These are phyloP conservation scores for Cottoperca gobio DNA, from an alignment of 2,797 vertebrate species.

Conservation along the genomic window DNA sequence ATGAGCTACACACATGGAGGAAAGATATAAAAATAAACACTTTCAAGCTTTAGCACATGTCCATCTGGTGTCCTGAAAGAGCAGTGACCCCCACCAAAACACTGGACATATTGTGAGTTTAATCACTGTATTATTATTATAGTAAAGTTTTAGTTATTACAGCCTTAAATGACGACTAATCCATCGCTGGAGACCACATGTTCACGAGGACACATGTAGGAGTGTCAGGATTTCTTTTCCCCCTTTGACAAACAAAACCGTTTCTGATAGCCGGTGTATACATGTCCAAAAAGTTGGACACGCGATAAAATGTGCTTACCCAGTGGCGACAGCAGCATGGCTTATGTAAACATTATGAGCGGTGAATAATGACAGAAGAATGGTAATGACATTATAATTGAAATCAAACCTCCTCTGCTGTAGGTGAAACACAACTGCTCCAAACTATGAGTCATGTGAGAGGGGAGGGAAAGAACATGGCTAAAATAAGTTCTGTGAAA, in stretches of 20 bases:
- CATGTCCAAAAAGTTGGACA: constrained; percentile 83
- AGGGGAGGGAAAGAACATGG: not conserved
- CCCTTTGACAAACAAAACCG: constrained; percentile 88
- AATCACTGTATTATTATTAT: not conserved
- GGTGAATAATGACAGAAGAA: constrained; percentile 85
- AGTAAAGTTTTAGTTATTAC: not conserved
- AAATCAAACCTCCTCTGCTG: constrained; percentile 66
- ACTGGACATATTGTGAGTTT: not conserved
- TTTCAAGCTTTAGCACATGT: constrained; percentile 49
- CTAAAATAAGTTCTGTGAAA: not conserved
- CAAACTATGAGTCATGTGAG: constrained; percentile 40
- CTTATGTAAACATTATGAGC: constrained; percentile 82
- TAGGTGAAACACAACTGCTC: constrained; percentile 35
- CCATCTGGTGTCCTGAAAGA: constrained; percentile 47
- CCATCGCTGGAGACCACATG: not conserved
- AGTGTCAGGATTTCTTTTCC: constrained; percentile 65
- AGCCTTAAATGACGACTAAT: not conserved
- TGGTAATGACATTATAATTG: constrained; percentile 84
- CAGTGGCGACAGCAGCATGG: constrained; percentile 87
- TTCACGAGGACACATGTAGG: constrained; percentile 31
- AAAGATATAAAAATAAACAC: constrained; percentile 34
- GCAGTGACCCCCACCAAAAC: not conserved
- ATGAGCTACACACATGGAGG: constrained; percentile 33
- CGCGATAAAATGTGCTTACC: constrained; percentile 88
- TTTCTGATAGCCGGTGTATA: constrained; percentile 85